Conservation (phyloP, 2,113 vertebrate genomes). For the Centropus bengalensis region DNA sequence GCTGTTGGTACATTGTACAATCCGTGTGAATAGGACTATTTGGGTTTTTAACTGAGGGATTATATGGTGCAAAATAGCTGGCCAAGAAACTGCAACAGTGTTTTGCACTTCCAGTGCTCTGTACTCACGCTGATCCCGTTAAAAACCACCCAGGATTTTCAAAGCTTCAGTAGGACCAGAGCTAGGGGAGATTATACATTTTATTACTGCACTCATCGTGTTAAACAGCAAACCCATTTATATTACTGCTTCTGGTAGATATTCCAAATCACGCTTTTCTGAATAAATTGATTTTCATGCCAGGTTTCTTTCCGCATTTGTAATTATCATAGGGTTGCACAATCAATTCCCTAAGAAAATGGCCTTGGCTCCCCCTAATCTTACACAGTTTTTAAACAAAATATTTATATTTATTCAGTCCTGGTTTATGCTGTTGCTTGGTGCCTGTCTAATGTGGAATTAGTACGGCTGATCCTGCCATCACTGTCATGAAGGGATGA, state of each 20-base stretch:
- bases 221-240: not conserved
- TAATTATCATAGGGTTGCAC: not conserved
- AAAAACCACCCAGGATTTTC: not conserved
- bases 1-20: not conserved
- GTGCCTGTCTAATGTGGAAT: rapidly evolving
- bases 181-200: not conserved
- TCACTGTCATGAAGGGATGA: rapidly evolving
- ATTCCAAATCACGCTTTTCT: not conserved
- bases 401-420: not conserved
- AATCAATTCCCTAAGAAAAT: not conserved
- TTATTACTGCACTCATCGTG: not conserved
- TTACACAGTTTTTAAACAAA: not conserved
- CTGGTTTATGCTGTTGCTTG: not conserved
- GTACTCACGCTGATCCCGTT: not conserved
- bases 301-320: not conserved
- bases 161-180: not conserved
- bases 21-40: not conserved
- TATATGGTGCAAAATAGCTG: not conserved
- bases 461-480: not conserved
- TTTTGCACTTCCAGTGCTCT: not conserved
- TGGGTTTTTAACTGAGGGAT: not conserved
- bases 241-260: not conserved
- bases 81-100: not conserved
- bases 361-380: not conserved
- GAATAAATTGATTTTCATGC: not conserved